A percentile compares a stretch with the other conserved stretches of the same genome.
phyloP scores from a whole-genome alignment of 2,888 invertebrate species.

The Pammene aurita region DNA sequence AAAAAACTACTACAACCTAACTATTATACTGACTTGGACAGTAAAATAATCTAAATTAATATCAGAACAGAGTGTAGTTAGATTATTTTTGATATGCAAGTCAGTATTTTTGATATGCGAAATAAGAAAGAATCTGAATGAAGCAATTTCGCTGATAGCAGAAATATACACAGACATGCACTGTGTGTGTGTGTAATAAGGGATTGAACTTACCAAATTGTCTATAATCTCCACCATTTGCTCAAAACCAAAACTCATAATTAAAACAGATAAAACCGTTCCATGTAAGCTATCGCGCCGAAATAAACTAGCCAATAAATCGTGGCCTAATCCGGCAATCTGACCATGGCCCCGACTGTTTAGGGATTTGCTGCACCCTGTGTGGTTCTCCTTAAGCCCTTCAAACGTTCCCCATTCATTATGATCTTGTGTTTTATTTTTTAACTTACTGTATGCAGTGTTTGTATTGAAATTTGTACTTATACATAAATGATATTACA shows the following conservation, averaged over 20 bases:
- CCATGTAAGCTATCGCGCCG: slow-evolving; percentile 26
- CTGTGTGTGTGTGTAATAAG: too few relatives aligned
- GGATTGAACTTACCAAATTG: not conserved
- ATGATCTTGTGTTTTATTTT: slow-evolving; percentile 25
- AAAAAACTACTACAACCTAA: too few relatives aligned
- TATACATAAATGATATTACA: too few relatives aligned
- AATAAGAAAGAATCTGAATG: too few relatives aligned
- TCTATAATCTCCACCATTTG: not conserved
- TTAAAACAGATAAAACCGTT: slow-evolving; percentile 12
- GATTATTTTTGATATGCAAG: too few relatives aligned
- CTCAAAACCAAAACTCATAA: slow-evolving; percentile 12
- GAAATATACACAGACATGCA: too few relatives aligned
- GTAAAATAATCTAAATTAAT: too few relatives aligned
- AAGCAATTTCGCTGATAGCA: too few relatives aligned
- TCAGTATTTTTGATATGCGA: too few relatives aligned
- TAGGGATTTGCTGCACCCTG: slow-evolving; percentile 41
- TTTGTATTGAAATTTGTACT: not conserved
- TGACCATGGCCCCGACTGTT: slow-evolving; percentile 37
- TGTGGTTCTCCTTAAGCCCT: slow-evolving; percentile 39
- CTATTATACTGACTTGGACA: too few relatives aligned
- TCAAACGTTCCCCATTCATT: slow-evolving; percentile 28
- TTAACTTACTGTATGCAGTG: not conserved
- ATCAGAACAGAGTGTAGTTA: too few relatives aligned
- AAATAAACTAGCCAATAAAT: slow-evolving; percentile 42
- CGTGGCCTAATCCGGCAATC: slow-evolving; percentile 40